These are phyloP conservation scores for Parnassius mnemosyne DNA, from an alignment of 2,888 invertebrate species.

Conservation along the genomic window DNA sequence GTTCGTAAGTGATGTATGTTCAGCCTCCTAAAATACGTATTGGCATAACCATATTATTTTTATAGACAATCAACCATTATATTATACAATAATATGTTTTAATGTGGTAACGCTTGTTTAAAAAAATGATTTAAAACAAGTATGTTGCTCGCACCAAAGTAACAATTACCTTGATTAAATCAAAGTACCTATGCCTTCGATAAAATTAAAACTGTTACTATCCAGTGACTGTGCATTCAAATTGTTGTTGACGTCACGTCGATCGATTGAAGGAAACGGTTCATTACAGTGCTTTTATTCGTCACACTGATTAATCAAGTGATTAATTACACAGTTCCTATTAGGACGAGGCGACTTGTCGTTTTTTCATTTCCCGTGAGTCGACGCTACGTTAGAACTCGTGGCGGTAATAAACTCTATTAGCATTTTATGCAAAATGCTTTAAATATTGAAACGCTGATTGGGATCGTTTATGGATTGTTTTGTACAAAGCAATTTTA, in stretches of 20 bases:
- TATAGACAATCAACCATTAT: too few species aligned
- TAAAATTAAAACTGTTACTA: slow-evolving; percentile 47
- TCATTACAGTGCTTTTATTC: slow-evolving; percentile 80
- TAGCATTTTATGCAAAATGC: slow-evolving; percentile 21
- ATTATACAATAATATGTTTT: too few species aligned
- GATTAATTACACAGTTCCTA: slow-evolving; percentile 77
- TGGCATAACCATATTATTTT: too few species aligned
- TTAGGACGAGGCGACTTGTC: slow-evolving; percentile 57
- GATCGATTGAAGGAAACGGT: slow-evolving; percentile 77
- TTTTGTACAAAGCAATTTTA: background rate
- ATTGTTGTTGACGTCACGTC: slow-evolving; percentile 72
- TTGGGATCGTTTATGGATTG: background rate
- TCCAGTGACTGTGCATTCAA: slow-evolving; percentile 69
- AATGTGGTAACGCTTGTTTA: too few species aligned
- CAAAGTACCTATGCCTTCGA: slow-evolving; percentile 29
- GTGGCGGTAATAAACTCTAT: slow-evolving; percentile 23
- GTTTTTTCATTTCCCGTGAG: slow-evolving; percentile 53
- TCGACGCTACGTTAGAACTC: slow-evolving; percentile 15
- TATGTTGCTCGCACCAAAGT: too few species aligned
- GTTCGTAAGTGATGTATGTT: too few species aligned
- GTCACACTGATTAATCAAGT: slow-evolving; percentile 79
- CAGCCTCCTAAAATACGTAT: too few species aligned
- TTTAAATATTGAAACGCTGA: slow-evolving; percentile 11
- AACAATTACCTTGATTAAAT: background rate
- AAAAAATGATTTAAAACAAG: too few species aligned